These are phyloP conservation scores for Mystacides longicornis DNA, from an alignment of 2,888 invertebrate genomes.

Conservation along the genomic window DNA sequence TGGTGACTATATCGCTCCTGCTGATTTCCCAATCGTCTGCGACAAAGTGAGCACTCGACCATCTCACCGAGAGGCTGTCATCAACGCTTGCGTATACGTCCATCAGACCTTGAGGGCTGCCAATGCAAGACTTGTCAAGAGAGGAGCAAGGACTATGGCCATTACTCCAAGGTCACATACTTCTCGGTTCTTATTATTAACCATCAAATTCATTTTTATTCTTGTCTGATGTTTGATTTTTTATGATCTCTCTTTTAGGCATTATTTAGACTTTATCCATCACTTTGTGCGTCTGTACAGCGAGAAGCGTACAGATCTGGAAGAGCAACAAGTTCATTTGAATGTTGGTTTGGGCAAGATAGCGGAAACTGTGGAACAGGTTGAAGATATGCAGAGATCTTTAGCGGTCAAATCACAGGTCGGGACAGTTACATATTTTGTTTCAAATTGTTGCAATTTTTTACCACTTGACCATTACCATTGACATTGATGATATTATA, in stretches of 20 bases:
- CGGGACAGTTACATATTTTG: constrained; percentile 8
- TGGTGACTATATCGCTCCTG: constrained; percentile 77
- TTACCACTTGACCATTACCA: not conserved
- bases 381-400: constrained; percentile 98
- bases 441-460: not conserved
- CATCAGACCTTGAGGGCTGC: constrained; percentile 96
- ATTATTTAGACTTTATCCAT: constrained; percentile 98
- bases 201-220: not conserved
- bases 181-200: not conserved
- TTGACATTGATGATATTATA: not conserved
- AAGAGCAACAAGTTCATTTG: constrained; percentile 97
- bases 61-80: constrained; percentile 90
- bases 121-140: constrained; percentile 81
- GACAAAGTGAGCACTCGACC: constrained; percentile 67
- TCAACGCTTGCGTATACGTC: constrained; percentile 97
- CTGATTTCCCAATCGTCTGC: constrained; percentile 85
- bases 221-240: not conserved
- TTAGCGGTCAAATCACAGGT: constrained; percentile 92
- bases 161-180: constrained; percentile 74
- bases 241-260: constrained; percentile 41
- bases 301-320: constrained; percentile 95
- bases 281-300: constrained; percentile 97
- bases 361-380: constrained; percentile 98
- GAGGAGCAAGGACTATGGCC: constrained; percentile 93
- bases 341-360: constrained; percentile 99